Evolutionary conservation across 1,140 invertebrate species (phyloP), one percentile per base, ranked within the genome.

Genomic region (Colletes latitarsis): DNA sequence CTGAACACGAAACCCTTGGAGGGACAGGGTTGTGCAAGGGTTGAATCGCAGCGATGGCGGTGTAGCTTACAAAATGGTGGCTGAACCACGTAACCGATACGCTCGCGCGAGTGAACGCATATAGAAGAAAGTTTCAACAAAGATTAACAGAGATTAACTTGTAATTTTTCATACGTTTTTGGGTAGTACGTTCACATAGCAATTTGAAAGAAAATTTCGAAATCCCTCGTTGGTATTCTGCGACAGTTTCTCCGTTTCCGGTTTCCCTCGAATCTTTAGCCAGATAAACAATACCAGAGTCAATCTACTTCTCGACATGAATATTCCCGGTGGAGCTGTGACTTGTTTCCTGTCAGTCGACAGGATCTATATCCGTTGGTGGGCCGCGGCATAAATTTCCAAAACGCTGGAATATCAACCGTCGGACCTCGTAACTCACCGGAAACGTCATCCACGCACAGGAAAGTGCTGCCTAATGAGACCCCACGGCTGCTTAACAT

Each of bases 401-500:
- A 14, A 63, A 30, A 12, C 53, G 12, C 39, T 10, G 8, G 55
- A 75, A 12, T 75, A 72, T 73, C 69, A 60, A 73, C 52, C 68
- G 6, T 21, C n/a, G 8, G 76, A 52, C 69, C 63, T 39, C 76
- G 79, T 90, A 90, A 90, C 67, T 90, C 87, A 89, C 66, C 58
- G 76, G 82, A 89, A 86, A 89, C 68, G 86, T 70, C 82, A 84
- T 68, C 82, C 76, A 68, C 60, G 64, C 14, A n/a, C 55, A 67
- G 76, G 81, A 77, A 75, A 91, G 90, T 66, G 88, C 82, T 84
- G 85, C 75, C 83, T 92, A 92, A 91, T 91, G 89, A 90, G 88
- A 81, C 53, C 68, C 72, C 58, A 30, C 60, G 66, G 60, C 85
- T 89, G 84, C 60, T 89, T 89, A 85, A 78, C 75, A 89, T 89